phyloP scores from a whole-genome alignment of 2,797 vertebrate species.

The Sebastes reedi region DNA sequence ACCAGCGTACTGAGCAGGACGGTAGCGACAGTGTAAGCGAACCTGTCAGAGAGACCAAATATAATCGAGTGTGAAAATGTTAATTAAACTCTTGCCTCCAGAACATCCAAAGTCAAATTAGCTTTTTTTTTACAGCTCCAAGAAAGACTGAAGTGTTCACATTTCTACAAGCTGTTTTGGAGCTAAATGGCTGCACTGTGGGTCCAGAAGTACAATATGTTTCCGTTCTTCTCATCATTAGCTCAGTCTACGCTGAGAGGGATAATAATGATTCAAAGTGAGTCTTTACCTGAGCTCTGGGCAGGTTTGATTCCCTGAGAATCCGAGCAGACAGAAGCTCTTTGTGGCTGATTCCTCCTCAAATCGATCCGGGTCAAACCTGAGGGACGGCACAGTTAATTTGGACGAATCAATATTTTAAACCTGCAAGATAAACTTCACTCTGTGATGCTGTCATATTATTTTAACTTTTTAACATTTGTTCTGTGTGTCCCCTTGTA shows the following conservation, averaged over 20 bases:
- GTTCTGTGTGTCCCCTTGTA: neutral
- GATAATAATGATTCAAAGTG: neutral
- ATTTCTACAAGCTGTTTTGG: neutral
- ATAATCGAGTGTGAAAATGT: neutral
- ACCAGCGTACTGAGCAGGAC: constrained; percentile 89
- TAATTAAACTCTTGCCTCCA: neutral
- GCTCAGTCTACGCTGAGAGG: neutral
- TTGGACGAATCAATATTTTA: neutral
- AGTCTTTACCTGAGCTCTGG: constrained; percentile 90
- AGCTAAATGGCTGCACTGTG: neutral
- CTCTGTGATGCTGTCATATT: neutral
- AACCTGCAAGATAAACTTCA: neutral
- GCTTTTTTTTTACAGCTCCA: neutral
- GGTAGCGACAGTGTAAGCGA: constrained; percentile 90
- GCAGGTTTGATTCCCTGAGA: constrained; percentile 93
- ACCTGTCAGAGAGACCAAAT: constrained; percentile 74
- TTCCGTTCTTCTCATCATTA: too few relatives aligned
- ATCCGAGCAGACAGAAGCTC: constrained; percentile 91
- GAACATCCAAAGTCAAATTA: neutral
- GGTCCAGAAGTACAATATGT: neutral
- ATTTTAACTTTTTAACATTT: neutral
- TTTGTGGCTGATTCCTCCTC: constrained; percentile 85
- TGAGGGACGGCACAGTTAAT: constrained; percentile 49
- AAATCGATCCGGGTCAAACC: constrained; percentile 94
- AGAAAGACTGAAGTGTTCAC: too few relatives aligned